Base-by-base conservation (phyloP, 2,888 invertebrate species). In the Eudemis profundana region DNA sequence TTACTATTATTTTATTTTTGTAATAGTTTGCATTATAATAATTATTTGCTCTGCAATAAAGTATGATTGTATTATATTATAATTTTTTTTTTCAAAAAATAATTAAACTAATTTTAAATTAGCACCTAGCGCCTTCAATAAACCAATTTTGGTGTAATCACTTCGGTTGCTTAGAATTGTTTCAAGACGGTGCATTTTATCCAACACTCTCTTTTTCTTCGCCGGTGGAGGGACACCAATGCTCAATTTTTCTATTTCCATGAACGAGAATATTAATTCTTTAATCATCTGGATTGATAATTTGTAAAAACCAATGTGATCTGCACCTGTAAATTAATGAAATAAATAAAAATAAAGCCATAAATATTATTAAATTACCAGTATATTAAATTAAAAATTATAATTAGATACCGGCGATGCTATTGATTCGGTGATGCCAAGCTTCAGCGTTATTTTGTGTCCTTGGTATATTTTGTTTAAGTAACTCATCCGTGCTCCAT, bases 401-500 rank as follows among this genome's bases (percentile, higher is more conserved):
- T n/a, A n/a, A n/a, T n/a, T n/a, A n/a, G n/a, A n/a, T n/a, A n/a
- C n/a, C n/a, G n/a, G 23, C 54, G 5, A 54, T 40, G 40, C 23
- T 38, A 12, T 38, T 23, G 40, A 54, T 40, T 59, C 47, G 29
- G 21, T 47, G 46, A 36, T 59, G 47, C 59, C 59, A 59, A 19
- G 59, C 59, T 59, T 59, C 50, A 2, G 46, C 61, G 46, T 46
- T 33, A 53, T 53, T 61, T 33, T 61, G 53, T 19, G 61, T 61
- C 14, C 53, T 51, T 29, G 61, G 61, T 61, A 61, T 61, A 61
- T 61, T 5, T 51, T 61, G 12, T 21, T 53, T 3, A 12, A 23
- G 49, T 38, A 60, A 23, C 38, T 60, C 47, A 3, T 61, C 21
- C 8, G 40, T 50, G 42, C 50, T 42, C 40, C 38, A 61, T 15